Percentiles rank a stretch among this genome's conserved stretches.
These are phyloP conservation scores for Myotis davidii DNA, from an alignment of 2,113 vertebrate species.

Conservation along the genomic window DNA sequence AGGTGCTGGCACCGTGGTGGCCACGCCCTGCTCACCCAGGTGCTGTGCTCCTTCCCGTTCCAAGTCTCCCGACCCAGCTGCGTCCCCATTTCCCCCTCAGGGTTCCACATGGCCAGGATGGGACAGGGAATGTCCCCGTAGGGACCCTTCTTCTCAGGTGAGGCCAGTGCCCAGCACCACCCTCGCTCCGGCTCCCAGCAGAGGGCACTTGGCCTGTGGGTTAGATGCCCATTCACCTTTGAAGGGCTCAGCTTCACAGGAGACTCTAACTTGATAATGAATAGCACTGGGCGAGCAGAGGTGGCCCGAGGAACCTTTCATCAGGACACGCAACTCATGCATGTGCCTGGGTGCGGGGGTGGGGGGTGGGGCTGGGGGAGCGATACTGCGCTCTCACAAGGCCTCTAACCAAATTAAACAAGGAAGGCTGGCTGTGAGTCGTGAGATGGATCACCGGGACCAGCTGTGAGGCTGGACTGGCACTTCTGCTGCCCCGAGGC, in stretches of 20 bases:
- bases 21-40: no score
- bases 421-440: not conserved
- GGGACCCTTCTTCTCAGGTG: fast-evolving
- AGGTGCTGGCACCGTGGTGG: fast-evolving
- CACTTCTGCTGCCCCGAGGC: not conserved
- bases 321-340: not conserved
- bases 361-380: no score
- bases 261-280: not conserved
- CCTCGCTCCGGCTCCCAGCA: fast-evolving
- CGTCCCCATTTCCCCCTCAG: not conserved
- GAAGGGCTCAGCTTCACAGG: not conserved
- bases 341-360: not conserved
- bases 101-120: not conserved
- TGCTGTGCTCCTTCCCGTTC: not conserved
- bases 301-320: not conserved
- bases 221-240: not conserved
- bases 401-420: not conserved
- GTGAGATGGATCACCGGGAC: not conserved
- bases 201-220: fast-evolving
- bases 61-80: not conserved
- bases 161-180: fast-evolving
- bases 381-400: not conserved
- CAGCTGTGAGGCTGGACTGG: not conserved
- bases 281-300: not conserved
- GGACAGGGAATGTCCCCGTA: no score